These are phyloP conservation scores for Taurulus bubalis DNA, from an alignment of 2,113 vertebrate species.

Conservation along the genomic window DNA sequence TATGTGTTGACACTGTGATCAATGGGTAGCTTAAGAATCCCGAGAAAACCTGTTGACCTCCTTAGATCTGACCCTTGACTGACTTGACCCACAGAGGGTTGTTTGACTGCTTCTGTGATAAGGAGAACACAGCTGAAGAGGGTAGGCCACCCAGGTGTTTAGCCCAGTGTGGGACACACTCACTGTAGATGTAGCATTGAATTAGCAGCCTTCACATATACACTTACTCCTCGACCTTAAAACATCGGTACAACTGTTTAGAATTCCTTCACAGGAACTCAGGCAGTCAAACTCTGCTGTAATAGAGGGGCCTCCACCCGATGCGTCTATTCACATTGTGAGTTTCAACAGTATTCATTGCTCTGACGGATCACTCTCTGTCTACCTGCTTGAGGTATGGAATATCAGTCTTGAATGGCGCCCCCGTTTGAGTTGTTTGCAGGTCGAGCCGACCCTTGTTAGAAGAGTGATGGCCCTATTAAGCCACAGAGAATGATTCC, in stretches of 20 bases:
- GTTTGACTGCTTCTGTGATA: conserved; percentile 2
- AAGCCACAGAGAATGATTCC: conserved; percentile 23
- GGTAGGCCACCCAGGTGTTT: neutral
- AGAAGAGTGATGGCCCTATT: conserved; percentile 53
- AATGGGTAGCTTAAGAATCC: conserved; percentile 38
- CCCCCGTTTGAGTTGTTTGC: conserved; percentile 29
- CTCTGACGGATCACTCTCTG: conserved; percentile 19
- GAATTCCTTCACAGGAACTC: neutral
- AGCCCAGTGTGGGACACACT: neutral
- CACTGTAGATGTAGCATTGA: neutral
- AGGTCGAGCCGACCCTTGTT: conserved; percentile 42
- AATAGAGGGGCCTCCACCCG: neutral
- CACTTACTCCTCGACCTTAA: neutral
- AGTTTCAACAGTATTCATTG: neutral
- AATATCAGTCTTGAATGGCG: neutral
- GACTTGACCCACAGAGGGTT: conserved; percentile 39
- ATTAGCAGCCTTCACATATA: neutral
- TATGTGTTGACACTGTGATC: conserved; percentile 55
- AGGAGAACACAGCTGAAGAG: neutral
- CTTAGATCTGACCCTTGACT: conserved; percentile 46
- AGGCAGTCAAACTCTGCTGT: neutral
- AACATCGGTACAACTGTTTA: neutral
- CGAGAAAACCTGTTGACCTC: conserved; percentile 60
- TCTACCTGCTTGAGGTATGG: conserved; percentile 29
- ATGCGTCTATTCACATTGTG: conserved; percentile 6